Percentiles rank a stretch among this genome's conserved stretches.
Evolutionary conservation across 64 coral and sea anemone species (phyloP).

Genomic region (Montipora capricornis): DNA sequence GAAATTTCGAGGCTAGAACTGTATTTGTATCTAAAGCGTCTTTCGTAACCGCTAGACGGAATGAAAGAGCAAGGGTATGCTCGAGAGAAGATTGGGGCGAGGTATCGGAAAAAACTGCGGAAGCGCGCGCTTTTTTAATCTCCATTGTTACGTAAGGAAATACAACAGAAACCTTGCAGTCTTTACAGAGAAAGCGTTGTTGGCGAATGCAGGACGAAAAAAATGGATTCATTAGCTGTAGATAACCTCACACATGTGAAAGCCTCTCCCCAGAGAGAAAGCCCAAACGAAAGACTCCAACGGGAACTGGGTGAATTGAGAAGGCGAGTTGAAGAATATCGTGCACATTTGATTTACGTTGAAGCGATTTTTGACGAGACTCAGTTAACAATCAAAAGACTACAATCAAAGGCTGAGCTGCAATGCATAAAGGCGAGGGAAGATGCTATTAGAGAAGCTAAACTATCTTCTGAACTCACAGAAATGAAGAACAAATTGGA

Average conservation of each 20-base stretch:
- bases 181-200: neutral
- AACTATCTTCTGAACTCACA: neutral
- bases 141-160: neutral
- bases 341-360: neutral
- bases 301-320: neutral
- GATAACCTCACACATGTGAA: neutral
- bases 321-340: neutral
- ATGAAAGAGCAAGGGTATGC: too few relatives aligned
- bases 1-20: too few relatives aligned
- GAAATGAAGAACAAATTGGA: neutral
- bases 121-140: neutral
- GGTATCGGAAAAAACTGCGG: too few relatives aligned
- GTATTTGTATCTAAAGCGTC: too few relatives aligned
- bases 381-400: neutral
- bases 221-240: neutral
- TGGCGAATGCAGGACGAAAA: neutral
- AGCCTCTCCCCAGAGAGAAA: neutral
- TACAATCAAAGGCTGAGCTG: neutral
- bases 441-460: neutral
- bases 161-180: neutral
- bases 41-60: too few relatives aligned
- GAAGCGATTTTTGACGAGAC: slow-evolving; percentile 3
- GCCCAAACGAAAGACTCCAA: neutral
- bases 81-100: too few relatives aligned
- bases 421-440: neutral